Percentiles rank a stretch among this genome's conserved stretches.
Conservation (phyloP, 2,113 vertebrate genomes). For the Trogon surrucura region DNA sequence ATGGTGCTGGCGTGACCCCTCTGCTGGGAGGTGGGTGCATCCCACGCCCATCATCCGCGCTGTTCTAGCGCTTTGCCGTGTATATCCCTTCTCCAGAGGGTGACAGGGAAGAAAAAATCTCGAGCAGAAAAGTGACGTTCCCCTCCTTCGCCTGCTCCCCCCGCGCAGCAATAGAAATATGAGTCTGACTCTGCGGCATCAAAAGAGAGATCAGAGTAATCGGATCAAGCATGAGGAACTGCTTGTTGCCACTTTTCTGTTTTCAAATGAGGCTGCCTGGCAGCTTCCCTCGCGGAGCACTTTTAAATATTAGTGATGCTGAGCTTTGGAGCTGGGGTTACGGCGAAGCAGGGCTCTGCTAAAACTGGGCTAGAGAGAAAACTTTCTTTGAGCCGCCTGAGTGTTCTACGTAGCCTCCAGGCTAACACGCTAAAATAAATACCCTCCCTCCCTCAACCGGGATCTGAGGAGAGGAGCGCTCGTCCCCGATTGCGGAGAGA, state of each 20-base stretch:
- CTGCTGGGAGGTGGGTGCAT: not conserved
- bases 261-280: conserved; percentile 57
- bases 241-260: conserved; percentile 68
- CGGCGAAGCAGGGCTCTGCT: not conserved
- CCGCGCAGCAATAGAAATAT: conserved; percentile 55
- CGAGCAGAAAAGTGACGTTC: conserved; percentile 16
- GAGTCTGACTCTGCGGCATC: conserved; percentile 63
- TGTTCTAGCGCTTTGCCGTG: not conserved
- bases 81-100: not conserved
- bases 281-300: conserved; percentile 20
- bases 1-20: not conserved
- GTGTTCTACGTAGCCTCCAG: rapidly evolving
- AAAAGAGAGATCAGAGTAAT: conserved; percentile 74
- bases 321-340: conserved; percentile 1
- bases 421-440: not conserved
- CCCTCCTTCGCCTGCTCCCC: conserved; percentile 21
- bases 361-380: conserved; percentile 7
- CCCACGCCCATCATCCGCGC: rapidly evolving
- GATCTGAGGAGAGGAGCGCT: not conserved
- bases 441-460: not conserved
- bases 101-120: conserved; percentile 33
- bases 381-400: not conserved
- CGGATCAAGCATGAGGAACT: conserved; percentile 69
- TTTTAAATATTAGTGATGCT: not conserved
- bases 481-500: conserved; percentile 4